Evolutionary conservation across 2,888 invertebrate species (phyloP), one percentile per base, ranked within the genome.

Genomic region (Agriotes lineatus): DNA sequence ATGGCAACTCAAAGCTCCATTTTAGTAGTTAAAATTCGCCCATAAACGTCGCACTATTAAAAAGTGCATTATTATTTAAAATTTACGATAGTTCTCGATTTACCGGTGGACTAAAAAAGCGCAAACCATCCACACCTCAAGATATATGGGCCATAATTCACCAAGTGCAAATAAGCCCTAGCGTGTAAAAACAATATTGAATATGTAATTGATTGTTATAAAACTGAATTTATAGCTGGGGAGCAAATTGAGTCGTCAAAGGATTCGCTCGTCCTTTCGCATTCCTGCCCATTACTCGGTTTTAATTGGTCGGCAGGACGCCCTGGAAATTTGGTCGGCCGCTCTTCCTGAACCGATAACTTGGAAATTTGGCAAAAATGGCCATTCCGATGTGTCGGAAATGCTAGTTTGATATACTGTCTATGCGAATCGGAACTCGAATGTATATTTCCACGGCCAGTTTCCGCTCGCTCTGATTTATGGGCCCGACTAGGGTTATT

Each of bases 391-490:
- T 37, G 63, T 61, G 72, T 72, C 75, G 75, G 75, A 75, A 74
- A 70, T 63, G 44, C 61, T 73, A 70, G 74, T 70, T 70, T 76
- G 76, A 76, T 74, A 70, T 74, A 74, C 60, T 60, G 74, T 74
- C 61, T 70, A 67, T 70, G 70, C 50, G 62, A 72, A 70, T 74
- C 76, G 76, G 76, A 74, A 72, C 74, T 70, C 45, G 72, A 69
- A 70, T 70, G 69, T 67, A 72, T 69, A 73, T 72, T 70, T 71
- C 69, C 70, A 72, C 67, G 50, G 68, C 61, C 72, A 42, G 74
- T 72, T 72, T 74, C 74, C 74, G 74, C 71, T 74, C 63, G n/a
- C 58, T 48, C 69, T 74, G 74, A 77, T 77, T 76, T 76, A 76
- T 74, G 72, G 71, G 69, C 74, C 65, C 67, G 72, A 73, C 75